Evolutionary conservation across 2,797 vertebrate genomes (phyloP).

Genomic region (Trachurus trachurus): DNA sequence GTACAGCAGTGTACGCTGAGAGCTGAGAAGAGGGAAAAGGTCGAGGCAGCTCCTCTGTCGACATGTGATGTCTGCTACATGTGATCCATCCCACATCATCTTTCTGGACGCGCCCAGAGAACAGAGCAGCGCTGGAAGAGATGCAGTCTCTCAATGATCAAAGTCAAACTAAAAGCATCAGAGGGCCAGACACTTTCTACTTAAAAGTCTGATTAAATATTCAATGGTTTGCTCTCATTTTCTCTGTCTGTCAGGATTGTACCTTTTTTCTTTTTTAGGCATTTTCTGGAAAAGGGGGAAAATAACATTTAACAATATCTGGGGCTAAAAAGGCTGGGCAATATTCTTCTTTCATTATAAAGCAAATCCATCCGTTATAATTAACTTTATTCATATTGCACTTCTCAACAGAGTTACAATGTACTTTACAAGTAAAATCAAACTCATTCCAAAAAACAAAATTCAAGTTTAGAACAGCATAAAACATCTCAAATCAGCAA

Average conservation of each 20-base stretch:
- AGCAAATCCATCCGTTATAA: neutral
- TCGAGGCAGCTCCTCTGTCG: slow-evolving; percentile 11
- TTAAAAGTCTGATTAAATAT: neutral
- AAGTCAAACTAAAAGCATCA: neutral
- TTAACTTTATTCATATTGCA: no score
- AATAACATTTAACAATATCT: neutral
- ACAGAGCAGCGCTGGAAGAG: neutral
- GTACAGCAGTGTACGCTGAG: slow-evolving; percentile 1
- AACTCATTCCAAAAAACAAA: no score
- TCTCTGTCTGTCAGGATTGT: neutral
- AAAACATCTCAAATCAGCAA: no score
- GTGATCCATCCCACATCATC: neutral
- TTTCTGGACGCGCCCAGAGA: neutral
- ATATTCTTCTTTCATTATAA: neutral
- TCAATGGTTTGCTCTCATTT: neutral
- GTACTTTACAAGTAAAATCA: no score
- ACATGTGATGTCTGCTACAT: slow-evolving; percentile 22
- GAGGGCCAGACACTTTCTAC: neutral
- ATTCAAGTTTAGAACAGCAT: no score
- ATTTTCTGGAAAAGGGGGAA: neutral
- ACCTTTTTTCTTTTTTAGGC: neutral
- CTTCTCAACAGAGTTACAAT: no score
- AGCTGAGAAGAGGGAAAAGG: slow-evolving; percentile 34
- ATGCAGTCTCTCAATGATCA: slow-evolving; percentile 1
- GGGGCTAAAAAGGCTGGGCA: neutral